Conservation (phyloP, 35 echinoderm and acorn worm species). For the Apostichopus japonicus region DNA sequence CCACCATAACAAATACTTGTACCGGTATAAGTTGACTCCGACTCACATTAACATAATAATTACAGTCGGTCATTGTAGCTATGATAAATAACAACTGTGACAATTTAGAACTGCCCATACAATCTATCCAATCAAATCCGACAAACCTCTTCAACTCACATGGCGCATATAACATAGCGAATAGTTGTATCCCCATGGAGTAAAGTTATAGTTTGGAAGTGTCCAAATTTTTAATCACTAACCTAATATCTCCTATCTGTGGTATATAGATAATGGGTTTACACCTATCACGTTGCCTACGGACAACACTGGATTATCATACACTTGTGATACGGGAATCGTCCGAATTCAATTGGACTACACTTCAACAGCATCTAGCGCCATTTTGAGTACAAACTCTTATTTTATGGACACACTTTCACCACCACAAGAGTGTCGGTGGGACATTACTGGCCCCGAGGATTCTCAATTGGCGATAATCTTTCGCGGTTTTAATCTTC, state of each 20-base stretch:
- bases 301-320: neutral
- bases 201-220: too few species aligned
- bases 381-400: neutral
- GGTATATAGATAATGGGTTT: neutral
- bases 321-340: neutral
- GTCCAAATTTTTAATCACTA: too few species aligned
- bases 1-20: too few species aligned
- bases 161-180: too few species aligned
- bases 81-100: too few species aligned
- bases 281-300: neutral
- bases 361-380: neutral
- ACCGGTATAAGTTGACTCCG: too few species aligned
- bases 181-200: too few species aligned
- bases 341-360: neutral
- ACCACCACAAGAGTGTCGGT: neutral
- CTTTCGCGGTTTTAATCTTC: neutral
- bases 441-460: neutral
- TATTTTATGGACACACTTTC: neutral
- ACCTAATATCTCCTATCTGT: neutral
- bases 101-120: too few species aligned
- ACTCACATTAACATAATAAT: too few species aligned
- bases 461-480: conserved; percentile 5
- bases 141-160: too few species aligned
- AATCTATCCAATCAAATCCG: too few species aligned
- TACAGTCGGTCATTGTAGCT: too few species aligned